phyloP scores from a whole-genome alignment of 2,113 vertebrate genomes.

The Nematolebias whitei region DNA sequence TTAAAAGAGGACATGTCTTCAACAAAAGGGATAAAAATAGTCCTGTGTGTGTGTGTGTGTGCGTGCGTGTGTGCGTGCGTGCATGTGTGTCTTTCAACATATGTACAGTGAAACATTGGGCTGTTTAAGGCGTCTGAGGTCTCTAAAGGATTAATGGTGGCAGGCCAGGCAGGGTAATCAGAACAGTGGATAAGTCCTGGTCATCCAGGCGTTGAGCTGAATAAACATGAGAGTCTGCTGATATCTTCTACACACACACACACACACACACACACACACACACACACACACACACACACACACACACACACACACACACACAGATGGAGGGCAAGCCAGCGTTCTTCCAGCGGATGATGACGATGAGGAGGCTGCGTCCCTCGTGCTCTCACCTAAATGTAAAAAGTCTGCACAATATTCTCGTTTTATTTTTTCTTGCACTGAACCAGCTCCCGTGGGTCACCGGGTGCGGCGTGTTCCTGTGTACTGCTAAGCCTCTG shows the following conservation, averaged over 20 bases:
- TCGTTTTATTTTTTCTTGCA: slow-evolving; percentile 51
- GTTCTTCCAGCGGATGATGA: slow-evolving; percentile 68
- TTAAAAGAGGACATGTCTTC: not conserved
- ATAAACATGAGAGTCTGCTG: slow-evolving; percentile 77
- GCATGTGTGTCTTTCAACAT: slow-evolving; percentile 17
- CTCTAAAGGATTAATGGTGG: slow-evolving; percentile 81
- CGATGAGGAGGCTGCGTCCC: slow-evolving; percentile 61
- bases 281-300: slow-evolving; percentile 32
- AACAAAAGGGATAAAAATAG: not conserved
- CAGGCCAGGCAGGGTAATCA: slow-evolving; percentile 79
- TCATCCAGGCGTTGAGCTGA: slow-evolving; percentile 79
- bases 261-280: slow-evolving; percentile 23
- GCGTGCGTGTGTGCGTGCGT: too few species aligned
- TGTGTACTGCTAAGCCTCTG: slow-evolving; percentile 59
- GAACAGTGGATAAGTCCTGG: slow-evolving; percentile 76
- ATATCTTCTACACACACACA: slow-evolving; percentile 63
- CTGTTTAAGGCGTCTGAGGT: slow-evolving; percentile 69
- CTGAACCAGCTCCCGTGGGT: slow-evolving; percentile 46
- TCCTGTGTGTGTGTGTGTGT: too few species aligned
- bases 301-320: slow-evolving; percentile 28
- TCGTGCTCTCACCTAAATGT: slow-evolving; percentile 12
- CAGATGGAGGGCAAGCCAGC: slow-evolving; percentile 61
- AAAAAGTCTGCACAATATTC: slow-evolving; percentile 30
- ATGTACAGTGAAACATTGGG: slow-evolving; percentile 46
- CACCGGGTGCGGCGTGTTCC: slow-evolving; percentile 58